Conservation (phyloP, 2,113 vertebrate genomes). For the Centropus unirufus region DNA sequence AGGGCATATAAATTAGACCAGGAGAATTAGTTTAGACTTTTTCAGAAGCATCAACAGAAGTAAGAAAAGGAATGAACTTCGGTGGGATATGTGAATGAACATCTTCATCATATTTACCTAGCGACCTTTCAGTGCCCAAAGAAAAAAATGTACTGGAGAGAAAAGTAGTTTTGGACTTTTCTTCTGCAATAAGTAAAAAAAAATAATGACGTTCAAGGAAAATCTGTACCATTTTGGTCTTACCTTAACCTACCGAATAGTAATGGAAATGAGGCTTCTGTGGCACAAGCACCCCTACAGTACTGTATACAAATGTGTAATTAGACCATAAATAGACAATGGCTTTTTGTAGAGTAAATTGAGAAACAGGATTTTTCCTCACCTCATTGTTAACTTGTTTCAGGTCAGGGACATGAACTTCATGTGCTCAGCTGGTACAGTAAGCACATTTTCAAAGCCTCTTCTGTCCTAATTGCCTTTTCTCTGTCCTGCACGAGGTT, state of each 20-base stretch:
- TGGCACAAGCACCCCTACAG: not conserved
- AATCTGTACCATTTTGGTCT: not conserved
- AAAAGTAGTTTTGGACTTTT: conserved; percentile 23
- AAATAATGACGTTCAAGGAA: not conserved
- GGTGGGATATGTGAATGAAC: conserved; percentile 30
- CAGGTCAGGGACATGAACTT: not conserved
- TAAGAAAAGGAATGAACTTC: conserved; percentile 62
- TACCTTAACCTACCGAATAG: not conserved
- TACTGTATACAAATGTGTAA: not conserved
- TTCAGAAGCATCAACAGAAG: conserved; percentile 55
- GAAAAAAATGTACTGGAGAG: not conserved
- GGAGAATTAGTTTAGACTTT: conserved; percentile 64
- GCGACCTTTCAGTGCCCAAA: conserved; percentile 29
- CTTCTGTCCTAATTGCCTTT: not conserved
- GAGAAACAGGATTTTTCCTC: not conserved
- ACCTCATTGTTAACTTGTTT: not conserved
- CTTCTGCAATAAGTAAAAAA: conserved; percentile 9
- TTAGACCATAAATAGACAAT: not conserved
- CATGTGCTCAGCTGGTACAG: not conserved
- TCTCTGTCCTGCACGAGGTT: not conserved
- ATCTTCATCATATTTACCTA: conserved; percentile 50
- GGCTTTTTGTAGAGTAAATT: not conserved
- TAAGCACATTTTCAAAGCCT: not conserved
- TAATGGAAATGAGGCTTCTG: not conserved
- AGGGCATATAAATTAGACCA: conserved; percentile 73